Percentiles rank a stretch among this genome's conserved stretches.
These are phyloP conservation scores for Leistus spinibarbis DNA, from an alignment of 2,888 invertebrate genomes.

Conservation along the genomic window DNA sequence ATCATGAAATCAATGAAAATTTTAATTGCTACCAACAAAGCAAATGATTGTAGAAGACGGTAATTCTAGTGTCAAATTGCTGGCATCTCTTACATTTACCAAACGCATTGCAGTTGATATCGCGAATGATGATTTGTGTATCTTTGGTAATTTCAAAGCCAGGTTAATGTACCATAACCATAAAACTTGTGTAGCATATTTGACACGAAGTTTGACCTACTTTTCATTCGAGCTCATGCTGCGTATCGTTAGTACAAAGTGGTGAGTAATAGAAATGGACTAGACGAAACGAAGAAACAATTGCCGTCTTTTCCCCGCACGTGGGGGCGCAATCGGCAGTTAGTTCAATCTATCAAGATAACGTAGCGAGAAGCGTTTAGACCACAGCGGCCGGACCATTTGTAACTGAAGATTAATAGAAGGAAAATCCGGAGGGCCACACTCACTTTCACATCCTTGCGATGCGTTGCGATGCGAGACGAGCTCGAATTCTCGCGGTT, in stretches of 20 bases:
- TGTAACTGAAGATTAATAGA: slow-evolving; percentile 38
- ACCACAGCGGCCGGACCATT: slow-evolving; percentile 35
- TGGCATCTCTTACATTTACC: no score
- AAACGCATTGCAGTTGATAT: no score
- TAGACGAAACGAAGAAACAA: slow-evolving; percentile 31
- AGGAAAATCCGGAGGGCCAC: slow-evolving; percentile 30
- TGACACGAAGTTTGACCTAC: slow-evolving; percentile 11
- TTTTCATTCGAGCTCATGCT: neutral
- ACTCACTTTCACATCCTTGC: neutral
- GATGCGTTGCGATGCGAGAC: neutral
- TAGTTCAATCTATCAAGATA: slow-evolving; percentile 35
- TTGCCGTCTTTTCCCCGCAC: neutral
- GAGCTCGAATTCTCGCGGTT: neutral
- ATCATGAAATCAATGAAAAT: no score
- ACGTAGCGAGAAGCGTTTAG: slow-evolving; percentile 30
- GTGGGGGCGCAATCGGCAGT: slow-evolving; percentile 23
- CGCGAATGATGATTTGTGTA: no score
- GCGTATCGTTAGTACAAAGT: slow-evolving; percentile 30
- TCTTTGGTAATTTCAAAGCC: neutral
- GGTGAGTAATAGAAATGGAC: slow-evolving; percentile 1
- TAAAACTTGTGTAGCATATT: slow-evolving; percentile 8
- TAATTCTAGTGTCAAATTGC: no score
- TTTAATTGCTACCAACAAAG: no score
- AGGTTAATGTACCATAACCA: neutral
- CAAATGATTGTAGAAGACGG: no score